These are phyloP conservation scores for Clarias gariepinus DNA, from an alignment of 2,113 vertebrate species.

Conservation along the genomic window DNA sequence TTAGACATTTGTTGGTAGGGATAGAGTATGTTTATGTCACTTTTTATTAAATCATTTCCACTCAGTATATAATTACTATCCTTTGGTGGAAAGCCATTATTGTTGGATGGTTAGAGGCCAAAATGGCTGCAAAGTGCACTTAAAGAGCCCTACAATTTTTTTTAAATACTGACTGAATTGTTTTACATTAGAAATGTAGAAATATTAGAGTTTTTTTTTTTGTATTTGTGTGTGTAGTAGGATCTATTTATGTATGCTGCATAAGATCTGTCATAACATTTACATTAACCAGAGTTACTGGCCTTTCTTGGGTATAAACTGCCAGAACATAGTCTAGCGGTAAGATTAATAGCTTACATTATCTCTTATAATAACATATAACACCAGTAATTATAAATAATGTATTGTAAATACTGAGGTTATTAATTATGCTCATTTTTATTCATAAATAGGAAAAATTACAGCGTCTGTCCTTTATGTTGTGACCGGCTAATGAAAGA, in stretches of 20 bases:
- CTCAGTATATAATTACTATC: neutral
- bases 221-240: neutral
- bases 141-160: neutral
- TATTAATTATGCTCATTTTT: neutral
- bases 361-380: neutral
- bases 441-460: neutral
- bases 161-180: neutral
- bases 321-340: neutral
- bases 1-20: neutral
- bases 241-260: neutral
- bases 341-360: neutral
- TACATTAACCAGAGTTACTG: neutral
- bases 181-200: neutral
- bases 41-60: neutral
- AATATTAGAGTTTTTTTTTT: neutral
- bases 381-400: neutral
- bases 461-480: neutral
- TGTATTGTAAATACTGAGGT: neutral
- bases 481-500: neutral
- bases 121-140: neutral
- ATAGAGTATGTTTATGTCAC: neutral
- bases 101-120: neutral
- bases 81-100: neutral
- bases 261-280: neutral
- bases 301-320: neutral